These are phyloP conservation scores for Seira sanloemensis DNA, from an alignment of 2,888 invertebrate species.

Conservation along the genomic window DNA sequence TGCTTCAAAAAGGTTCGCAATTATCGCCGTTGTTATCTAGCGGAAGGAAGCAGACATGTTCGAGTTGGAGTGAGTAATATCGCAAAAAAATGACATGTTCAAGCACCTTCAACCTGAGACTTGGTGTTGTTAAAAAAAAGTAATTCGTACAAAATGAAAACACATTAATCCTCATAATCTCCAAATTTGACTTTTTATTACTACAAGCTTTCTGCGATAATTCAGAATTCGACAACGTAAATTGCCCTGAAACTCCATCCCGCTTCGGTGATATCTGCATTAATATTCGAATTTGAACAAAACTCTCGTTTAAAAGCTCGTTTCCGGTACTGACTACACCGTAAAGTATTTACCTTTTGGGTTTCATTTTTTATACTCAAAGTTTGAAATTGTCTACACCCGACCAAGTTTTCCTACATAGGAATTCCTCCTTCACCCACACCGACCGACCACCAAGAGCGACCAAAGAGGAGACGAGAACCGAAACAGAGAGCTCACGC, in stretches of 20 bases:
- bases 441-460: no score
- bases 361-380: not conserved
- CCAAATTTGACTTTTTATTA: no score
- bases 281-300: not conserved
- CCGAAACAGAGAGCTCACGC: not conserved
- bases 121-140: no score
- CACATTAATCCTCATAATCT: not conserved
- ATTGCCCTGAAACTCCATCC: not conserved
- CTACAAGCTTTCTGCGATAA: no score
- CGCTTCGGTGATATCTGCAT: no score
- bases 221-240: not conserved
- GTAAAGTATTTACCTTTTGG: not conserved
- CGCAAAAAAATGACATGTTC: not conserved
- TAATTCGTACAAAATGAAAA: not conserved
- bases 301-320: not conserved
- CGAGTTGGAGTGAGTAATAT: not conserved
- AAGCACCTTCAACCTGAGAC: no score
- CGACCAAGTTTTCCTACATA: no score
- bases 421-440: no score
- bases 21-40: not conserved
- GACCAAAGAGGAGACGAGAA: not conserved
- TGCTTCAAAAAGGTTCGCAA: constrained; percentile 19
- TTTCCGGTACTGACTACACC: not conserved
- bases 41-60: constrained; percentile 35
- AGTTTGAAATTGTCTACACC: not conserved